phyloP scores from a whole-genome alignment of 2,797 vertebrate genomes.

The Lutjanus campechanus region DNA sequence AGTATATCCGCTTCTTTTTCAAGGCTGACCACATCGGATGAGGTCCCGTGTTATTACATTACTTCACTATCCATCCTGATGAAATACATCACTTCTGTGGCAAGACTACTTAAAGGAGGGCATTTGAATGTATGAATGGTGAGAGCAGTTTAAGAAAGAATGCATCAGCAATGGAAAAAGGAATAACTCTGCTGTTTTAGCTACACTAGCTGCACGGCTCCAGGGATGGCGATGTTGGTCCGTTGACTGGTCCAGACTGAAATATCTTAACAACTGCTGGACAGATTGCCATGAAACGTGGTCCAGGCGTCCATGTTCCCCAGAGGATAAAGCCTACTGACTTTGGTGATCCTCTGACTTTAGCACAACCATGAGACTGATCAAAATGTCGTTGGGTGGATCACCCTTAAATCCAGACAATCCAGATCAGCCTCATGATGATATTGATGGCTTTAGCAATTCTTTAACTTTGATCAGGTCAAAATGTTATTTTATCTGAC shows the following conservation, averaged over 20 bases:
- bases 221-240: background rate
- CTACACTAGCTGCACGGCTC: background rate
- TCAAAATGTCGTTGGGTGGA: background rate
- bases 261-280: background rate
- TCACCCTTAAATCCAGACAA: background rate
- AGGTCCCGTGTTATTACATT: conserved; percentile 35
- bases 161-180: conserved; percentile 1
- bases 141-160: background rate
- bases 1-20: conserved; percentile 24
- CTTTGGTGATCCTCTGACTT: background rate
- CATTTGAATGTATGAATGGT: background rate
- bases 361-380: too few species aligned
- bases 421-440: background rate
- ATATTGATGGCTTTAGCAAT: background rate
- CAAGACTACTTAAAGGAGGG: background rate
- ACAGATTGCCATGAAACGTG: background rate
- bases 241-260: background rate
- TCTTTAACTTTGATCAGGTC: background rate
- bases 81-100: conserved; percentile 34
- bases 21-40: conserved; percentile 44
- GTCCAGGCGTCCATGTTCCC: background rate
- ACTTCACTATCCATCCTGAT: conserved; percentile 18
- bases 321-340: background rate
- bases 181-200: conserved; percentile 1
- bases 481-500: too few species aligned